A percentile compares a stretch with the other conserved stretches of the same genome.
These are phyloP conservation scores for Melanotaenia pygmaea DNA, from an alignment of 2,797 vertebrate genomes.

Conservation along the genomic window DNA sequence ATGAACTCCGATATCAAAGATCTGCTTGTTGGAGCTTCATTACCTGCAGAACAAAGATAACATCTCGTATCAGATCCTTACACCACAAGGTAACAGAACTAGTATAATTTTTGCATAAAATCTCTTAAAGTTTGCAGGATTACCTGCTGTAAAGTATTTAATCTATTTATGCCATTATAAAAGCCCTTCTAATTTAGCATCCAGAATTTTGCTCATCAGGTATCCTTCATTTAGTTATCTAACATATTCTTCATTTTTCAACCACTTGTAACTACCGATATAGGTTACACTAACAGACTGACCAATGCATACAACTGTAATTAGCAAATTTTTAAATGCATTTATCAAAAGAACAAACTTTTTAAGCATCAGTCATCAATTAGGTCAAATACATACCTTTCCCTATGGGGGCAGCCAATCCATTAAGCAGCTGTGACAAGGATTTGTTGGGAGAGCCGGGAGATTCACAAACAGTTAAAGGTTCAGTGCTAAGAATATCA, in stretches of 20 bases:
- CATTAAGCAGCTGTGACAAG: conserved; percentile 90
- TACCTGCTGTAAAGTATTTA: background rate
- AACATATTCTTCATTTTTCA: conserved; percentile 2
- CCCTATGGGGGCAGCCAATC: conserved; percentile 88
- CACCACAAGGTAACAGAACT: conserved; percentile 8
- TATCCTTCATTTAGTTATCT: background rate
- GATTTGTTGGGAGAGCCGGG: conserved; percentile 87
- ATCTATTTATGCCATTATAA: background rate
- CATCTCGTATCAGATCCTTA: conserved; percentile 25
- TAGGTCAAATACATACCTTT: conserved; percentile 84
- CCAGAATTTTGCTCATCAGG: background rate
- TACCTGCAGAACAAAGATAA: conserved; percentile 81
- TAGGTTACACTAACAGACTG: conserved; percentile 1
- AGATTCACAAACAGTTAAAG: conserved; percentile 79
- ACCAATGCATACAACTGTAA: conserved; percentile 17
- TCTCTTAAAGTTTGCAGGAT: too few species aligned
- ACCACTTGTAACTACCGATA: background rate
- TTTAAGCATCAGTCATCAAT: background rate
- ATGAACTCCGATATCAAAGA: conserved; percentile 91
- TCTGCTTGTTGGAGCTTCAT: conserved; percentile 86
- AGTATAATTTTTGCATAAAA: too few species aligned
- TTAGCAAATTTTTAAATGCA: conserved; percentile 28
- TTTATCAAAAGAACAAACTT: conserved; percentile 26
- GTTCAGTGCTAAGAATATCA: conserved; percentile 87
- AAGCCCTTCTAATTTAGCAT: background rate